Evolutionary conservation across 2,888 invertebrate species (phyloP), one percentile per base, ranked within the genome.

Genomic region (Drosophila greeni): DNA sequence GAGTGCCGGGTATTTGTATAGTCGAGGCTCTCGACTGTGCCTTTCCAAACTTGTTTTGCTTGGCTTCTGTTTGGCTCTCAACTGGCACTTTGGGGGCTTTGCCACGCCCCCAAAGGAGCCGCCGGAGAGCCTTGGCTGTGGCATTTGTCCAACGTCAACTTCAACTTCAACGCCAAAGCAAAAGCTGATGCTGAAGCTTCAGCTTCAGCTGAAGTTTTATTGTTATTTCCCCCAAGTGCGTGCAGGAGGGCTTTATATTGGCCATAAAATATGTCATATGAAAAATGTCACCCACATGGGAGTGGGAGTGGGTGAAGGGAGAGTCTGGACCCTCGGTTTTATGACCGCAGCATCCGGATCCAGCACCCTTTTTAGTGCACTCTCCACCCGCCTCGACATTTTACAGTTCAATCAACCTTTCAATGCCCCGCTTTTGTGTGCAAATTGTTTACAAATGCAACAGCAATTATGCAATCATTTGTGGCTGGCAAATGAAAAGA

Each of bases 391-490:
- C n/a, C 36, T 23, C 29, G 26, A 39, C 33, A 39, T 58, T 54
- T 40, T 67, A 62, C 70, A 73, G 77, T 82, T 78, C 82, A 78
- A 82, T 78, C 78, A 78, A 82, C 82, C 69, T 72, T 79, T 69
- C 76, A 81, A 74, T 58, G 65, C 47, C 70, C 54, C 62, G 57
- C 67, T 74, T 67, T 77, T 80, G 77, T 81, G 70, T 52, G 40
- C 82, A 81, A 78, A 78, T 78, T 78, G 82, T 81, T 78, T 79
- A 76, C 82, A 79, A 82, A 82, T 82, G 79, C 73, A 79, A 69
- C 74, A 66, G 80, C 79, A 82, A 82, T 79, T 79, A 79, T 79
- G 79, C 74, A 79, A 82, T 79, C 80, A 79, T 79, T 79, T 79
- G 74, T 82, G 72, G 68, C 70, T 54, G 64, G 66, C 79, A 76